phyloP scores from a whole-genome alignment of 2,797 vertebrate species.

The Coreius guichenoti region DNA sequence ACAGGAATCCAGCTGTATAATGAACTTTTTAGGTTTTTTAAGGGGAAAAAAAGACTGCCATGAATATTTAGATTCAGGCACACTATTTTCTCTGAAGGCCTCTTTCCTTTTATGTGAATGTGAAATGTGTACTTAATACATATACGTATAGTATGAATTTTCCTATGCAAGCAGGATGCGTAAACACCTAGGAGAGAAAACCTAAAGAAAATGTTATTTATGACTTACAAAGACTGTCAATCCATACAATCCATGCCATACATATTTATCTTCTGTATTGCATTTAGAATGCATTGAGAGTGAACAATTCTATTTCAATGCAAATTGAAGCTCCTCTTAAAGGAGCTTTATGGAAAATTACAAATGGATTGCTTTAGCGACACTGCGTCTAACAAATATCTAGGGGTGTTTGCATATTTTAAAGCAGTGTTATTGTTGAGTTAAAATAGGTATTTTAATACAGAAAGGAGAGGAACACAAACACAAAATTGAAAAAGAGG shows the following conservation, averaged over 20 bases:
- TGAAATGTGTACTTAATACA: background rate
- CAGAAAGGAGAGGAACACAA: background rate
- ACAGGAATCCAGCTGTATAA: background rate
- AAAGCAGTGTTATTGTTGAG: conserved; percentile 6
- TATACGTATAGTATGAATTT: background rate
- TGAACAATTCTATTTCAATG: conserved; percentile 45
- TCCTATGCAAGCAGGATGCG: background rate
- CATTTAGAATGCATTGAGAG: conserved; percentile 42
- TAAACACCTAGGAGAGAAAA: background rate
- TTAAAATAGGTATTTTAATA: conserved; percentile 26
- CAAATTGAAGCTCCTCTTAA: conserved; percentile 43
- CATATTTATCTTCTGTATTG: conserved; percentile 40
- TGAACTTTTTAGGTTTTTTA: background rate
- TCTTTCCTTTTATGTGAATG: background rate
- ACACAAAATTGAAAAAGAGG: background rate
- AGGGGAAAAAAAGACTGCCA: background rate
- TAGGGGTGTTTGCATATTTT: conserved; percentile 26
- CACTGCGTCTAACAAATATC: conserved; percentile 17
- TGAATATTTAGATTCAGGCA: background rate
- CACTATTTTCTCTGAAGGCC: background rate
- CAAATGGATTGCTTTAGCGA: conserved; percentile 17
- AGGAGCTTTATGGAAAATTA: conserved; percentile 34
- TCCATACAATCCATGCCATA: conserved; percentile 22
- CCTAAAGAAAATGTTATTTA: background rate
- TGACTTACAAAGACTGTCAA: conserved; percentile 27